Base-by-base conservation (phyloP, 1,140 invertebrate species). In the Cepaea nemoralis region DNA sequence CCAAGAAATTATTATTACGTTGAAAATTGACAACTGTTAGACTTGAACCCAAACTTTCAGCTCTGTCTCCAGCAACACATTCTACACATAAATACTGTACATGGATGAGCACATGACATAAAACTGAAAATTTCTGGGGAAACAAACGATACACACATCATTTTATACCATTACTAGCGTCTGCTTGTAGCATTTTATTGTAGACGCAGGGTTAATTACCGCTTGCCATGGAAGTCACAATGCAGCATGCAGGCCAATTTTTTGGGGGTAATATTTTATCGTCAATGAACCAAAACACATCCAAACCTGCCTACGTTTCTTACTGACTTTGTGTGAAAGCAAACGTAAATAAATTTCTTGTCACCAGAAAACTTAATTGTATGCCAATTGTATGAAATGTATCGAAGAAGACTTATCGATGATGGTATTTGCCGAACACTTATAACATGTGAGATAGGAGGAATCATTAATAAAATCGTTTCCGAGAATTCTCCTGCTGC, bases 401-500 rank as follows among this genome's bases (percentile, higher is more conserved):
- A 55, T 19, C 19, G 16, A 55, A 10, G 22, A 19, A 22, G 1
- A 10, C n/a, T 55, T 55, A 55, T 22, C 19, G 1, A 55, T 55
- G 50, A 55, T 63, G 59, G 10, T 63, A 5, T 27, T 63, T 31
- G 10, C n/a, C 70, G 27, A 27, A 55, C 48, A 76, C 74, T 66
- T 78, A 8, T 35, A 14, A 55, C n/a, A 33, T 48, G 14, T 48
- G 19, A 22, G 10, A 14, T 16, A 19, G n/a, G 5, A 12, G 37
- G n/a, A 33, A 24, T 39, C 1, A 19, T 78, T 75, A 98, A 89
- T 98, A 98, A 87, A 98, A 96, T 86, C 97, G 93, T 92, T 98
- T 98, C 88, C 96, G 94, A 84, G 94, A 95, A 84, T 96, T 95
- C 89, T 97, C 96, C 89, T 96, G 95, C 82, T 96, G 94, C 90